These are phyloP conservation scores for Lydus trimaculatus DNA, from an alignment of 2,888 invertebrate species.

Conservation along the genomic window DNA sequence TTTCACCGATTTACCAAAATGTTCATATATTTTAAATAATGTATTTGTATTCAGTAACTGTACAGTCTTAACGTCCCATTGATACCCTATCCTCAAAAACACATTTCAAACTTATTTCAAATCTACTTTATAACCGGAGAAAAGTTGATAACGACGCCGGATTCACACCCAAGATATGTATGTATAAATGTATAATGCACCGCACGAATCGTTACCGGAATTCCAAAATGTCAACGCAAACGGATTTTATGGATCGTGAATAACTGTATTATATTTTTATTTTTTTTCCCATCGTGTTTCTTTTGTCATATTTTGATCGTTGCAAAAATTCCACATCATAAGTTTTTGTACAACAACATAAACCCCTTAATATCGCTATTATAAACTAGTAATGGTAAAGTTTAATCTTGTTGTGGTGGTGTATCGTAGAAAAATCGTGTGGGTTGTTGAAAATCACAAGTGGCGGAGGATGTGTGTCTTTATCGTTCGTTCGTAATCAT, in stretches of 20 bases:
- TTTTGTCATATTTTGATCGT: not conserved
- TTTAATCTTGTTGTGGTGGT: no score
- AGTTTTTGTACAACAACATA: no score
- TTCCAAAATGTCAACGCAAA: conserved; percentile 15
- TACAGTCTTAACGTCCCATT: conserved; percentile 53
- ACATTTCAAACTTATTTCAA: conserved; percentile 49
- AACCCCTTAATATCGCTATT: no score
- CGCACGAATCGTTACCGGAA: conserved; percentile 21
- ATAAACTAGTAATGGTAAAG: no score
- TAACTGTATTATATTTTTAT: conserved; percentile 5
- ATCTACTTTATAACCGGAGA: conserved; percentile 51
- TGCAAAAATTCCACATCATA: not conserved
- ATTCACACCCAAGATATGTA: conserved; percentile 29
- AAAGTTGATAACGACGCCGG: conserved; percentile 51
- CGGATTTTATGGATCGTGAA: conserved; percentile 12
- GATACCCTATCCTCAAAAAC: conserved; percentile 51
- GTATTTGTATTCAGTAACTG: conserved; percentile 57
- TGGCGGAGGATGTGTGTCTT: not conserved
- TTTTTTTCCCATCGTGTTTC: no score
- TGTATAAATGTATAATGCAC: conserved; percentile 39
- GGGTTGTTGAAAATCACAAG: no score
- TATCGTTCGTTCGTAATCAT: no score
- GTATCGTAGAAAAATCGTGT: no score
- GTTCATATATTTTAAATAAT: conserved; percentile 51
- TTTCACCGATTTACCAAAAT: conserved; percentile 46